Evolutionary conservation across 2,888 invertebrate genomes (phyloP), one percentile per base, ranked within the genome.

Genomic region (Argyra leucocephala): DNA sequence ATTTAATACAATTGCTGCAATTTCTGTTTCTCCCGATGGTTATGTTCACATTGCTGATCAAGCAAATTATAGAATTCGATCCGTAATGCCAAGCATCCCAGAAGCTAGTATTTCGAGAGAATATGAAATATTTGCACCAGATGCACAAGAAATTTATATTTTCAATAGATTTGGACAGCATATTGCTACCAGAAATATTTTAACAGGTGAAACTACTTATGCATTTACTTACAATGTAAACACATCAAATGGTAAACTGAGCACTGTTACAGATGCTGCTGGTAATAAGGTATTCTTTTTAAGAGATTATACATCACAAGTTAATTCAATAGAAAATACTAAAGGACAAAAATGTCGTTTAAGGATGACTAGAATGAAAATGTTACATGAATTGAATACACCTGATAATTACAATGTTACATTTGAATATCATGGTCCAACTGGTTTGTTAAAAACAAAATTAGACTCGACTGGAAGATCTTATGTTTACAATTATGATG

Each of bases 131-230:
- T 93, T 92, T 73, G 93, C 95, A 0, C 93, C 96, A 0, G 95
- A 96, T 73, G 93, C 94, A 3, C 96, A 96, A 78, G 97, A 97
- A 78, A 89, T 93, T 67, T 95, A 94, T 74, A 87, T 94, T 24
- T 95, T 95, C 81, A 95, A 95, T 74, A 83, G 93, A 71, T 94
- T 95, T 75, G 98, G 98, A 0, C 96, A 96, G 76, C 98, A 98
- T 75, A 87, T 94, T 3, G 89, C 91, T 65, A 97, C 96, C 0
- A 90, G 90, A 71, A 95, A 96, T 75, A 96, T 98, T 67, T 82
- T 97, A n/a, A 96, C 96, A 0, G 94, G 93, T 0, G 93, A 94
- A 78, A 92, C 90, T 3, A 89, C 92, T 70, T 97, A 96, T 76
- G 87, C 91, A 2, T 98, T 97, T 76, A 90, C 94, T 0, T 98